phyloP scores from a whole-genome alignment of 1,140 invertebrate genomes.

The Diachasmimorpha longicaudata region DNA sequence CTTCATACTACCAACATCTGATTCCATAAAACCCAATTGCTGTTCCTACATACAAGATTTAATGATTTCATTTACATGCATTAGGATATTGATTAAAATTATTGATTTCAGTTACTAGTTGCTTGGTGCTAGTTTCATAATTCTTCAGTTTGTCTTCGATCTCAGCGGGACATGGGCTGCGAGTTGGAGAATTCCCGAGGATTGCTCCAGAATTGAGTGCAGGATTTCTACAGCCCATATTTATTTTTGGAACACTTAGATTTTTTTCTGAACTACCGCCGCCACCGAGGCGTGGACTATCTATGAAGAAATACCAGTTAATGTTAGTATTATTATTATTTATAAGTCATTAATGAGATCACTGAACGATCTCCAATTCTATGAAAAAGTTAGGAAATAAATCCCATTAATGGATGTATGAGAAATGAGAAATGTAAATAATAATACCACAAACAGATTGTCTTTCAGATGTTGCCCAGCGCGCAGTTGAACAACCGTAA shows the following conservation, averaged over 20 bases:
- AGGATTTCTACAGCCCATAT: background rate
- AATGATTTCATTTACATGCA: slow-evolving; percentile 12
- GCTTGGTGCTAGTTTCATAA: slow-evolving; percentile 44
- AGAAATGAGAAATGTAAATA: background rate
- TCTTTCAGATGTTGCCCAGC: background rate
- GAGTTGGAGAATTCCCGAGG: slow-evolving; percentile 18
- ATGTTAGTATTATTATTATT: no score
- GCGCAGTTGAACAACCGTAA: background rate
- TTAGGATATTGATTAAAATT: background rate
- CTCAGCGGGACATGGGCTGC: slow-evolving; percentile 42
- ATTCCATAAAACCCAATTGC: slow-evolving; percentile 68
- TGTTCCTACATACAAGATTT: slow-evolving; percentile 60
- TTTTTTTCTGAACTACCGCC: background rate
- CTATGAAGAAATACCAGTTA: background rate
- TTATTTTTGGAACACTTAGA: background rate
- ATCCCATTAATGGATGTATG: no score
- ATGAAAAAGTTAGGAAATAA: no score
- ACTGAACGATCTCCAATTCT: no score
- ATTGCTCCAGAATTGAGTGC: slow-evolving; percentile 7
- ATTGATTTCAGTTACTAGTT: slow-evolving; percentile 37
- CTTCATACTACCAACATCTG: slow-evolving; percentile 67
- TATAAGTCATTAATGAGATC: no score
- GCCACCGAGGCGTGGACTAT: background rate
- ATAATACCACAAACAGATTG: background rate
- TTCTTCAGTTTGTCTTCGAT: slow-evolving; percentile 36